A percentile compares a stretch with the other conserved stretches of the same genome.
phyloP scores from a whole-genome alignment of 2,888 invertebrate genomes.

The Helicoverpa assulta region DNA sequence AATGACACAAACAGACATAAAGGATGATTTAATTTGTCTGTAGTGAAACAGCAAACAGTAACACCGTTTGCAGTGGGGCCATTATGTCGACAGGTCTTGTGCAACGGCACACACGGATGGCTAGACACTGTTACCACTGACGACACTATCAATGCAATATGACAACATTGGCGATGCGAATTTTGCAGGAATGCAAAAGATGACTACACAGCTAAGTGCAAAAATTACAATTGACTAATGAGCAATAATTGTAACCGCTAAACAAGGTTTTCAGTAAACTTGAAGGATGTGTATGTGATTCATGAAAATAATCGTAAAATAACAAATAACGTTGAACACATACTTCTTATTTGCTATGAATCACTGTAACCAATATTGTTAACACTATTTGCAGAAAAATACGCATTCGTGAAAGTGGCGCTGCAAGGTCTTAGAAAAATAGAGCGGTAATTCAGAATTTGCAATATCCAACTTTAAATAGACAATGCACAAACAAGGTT shows the following conservation, averaged over 20 bases:
- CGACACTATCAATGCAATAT: slow-evolving; percentile 47
- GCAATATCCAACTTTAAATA: slow-evolving; percentile 32
- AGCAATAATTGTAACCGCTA: slow-evolving; percentile 22
- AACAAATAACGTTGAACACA: slow-evolving; percentile 34
- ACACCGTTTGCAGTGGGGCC: slow-evolving; percentile 54
- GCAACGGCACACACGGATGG: slow-evolving; percentile 57
- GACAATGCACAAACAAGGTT: slow-evolving; percentile 10
- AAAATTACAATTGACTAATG: slow-evolving; percentile 27
- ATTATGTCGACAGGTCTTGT: slow-evolving; percentile 56
- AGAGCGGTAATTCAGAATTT: slow-evolving; percentile 36
- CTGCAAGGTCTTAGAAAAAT: slow-evolving; percentile 48
- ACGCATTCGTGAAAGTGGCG: slow-evolving; percentile 40
- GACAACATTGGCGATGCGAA: slow-evolving; percentile 36
- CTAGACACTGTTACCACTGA: slow-evolving; percentile 41
- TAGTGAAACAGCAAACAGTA: slow-evolving; percentile 46
- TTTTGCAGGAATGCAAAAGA: slow-evolving; percentile 39
- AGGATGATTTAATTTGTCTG: slow-evolving; percentile 25
- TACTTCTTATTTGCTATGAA: slow-evolving; percentile 23
- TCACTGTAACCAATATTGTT: slow-evolving; percentile 35
- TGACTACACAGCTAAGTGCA: slow-evolving; percentile 14
- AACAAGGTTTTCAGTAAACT: slow-evolving; percentile 18
- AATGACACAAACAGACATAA: slow-evolving; percentile 11
- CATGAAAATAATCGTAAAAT: slow-evolving; percentile 30
- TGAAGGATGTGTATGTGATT: slow-evolving; percentile 8
- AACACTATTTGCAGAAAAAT: slow-evolving; percentile 39